Evolutionary conservation across 2,797 vertebrate species (phyloP), one percentile per base, ranked within the genome.

Genomic region (Enteromius fasciolatus): DNA sequence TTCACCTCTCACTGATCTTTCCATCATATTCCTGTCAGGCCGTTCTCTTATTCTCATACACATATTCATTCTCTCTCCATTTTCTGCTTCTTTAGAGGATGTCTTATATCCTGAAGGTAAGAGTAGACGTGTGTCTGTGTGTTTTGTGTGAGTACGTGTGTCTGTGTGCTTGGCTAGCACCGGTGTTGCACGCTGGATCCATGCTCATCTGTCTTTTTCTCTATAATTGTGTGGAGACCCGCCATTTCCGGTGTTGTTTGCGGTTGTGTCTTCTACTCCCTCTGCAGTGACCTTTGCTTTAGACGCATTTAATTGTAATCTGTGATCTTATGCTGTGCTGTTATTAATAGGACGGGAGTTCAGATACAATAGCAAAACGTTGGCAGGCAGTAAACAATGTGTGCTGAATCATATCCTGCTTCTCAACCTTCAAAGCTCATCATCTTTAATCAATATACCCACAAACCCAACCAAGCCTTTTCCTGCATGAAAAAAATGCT

Each of bases 91-190:
- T 97, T 91, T 97, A 99, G 98, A 98, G 98, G 97, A 98, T 99
- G 96, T 99, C 98, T 98, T 99, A 98, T 99, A 98, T 99, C 95
- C 96, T 98, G 93, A 99, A 99, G 98, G 98, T 99, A 99, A 99
- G 98, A 95, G 94, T 96, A 96, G 96, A 94, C 89, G 33, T 88
- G 46, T 86, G 72, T 86, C 46, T 80, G 82, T 89, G 72, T 76
- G 78, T 78, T 77, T 74, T n/a, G 18, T 50, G 15, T 50, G 68
- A 28, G 44, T 87, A 81, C 67, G 46, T 63, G 57, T 54, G 73
- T 76, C 72, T 80, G 81, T 90, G 77, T 74, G 86, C 82, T 80
- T 89, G 80, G 59, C 78, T 73, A 83, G 86, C 87, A 86, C 90
- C 89, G 75, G 85, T 91, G 90, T 89, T 85, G 89, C 90, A 90